These are phyloP conservation scores for Madoqua kirkii DNA, from an alignment of 2,113 vertebrate genomes.

Conservation along the genomic window DNA sequence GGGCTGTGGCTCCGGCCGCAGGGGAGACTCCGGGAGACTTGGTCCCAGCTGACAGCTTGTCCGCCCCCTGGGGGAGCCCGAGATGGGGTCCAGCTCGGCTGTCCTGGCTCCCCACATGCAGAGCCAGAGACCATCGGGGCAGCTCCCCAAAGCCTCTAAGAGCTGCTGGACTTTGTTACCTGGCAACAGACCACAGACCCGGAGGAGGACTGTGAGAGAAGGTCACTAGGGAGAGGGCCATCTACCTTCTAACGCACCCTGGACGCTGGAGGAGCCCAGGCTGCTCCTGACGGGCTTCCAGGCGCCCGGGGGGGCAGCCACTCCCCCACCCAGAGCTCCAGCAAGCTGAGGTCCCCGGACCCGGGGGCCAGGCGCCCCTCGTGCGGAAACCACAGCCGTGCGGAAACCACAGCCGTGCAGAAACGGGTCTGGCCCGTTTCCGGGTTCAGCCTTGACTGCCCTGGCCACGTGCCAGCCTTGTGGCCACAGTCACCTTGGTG, in stretches of 20 bases:
- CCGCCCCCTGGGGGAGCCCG: neutral
- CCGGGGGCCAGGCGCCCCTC: neutral
- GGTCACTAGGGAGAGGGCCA: no score
- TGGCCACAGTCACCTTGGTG: neutral
- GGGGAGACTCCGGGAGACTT: fast-evolving
- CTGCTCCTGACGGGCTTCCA: neutral
- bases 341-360: neutral
- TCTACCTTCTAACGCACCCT: fast-evolving
- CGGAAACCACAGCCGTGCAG: no score
- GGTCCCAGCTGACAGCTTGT: neutral
- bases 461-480: neutral
- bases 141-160: neutral
- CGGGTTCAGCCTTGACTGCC: fast-evolving
- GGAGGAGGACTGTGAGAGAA: neutral
- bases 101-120: no score
- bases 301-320: neutral
- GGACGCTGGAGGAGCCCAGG: fast-evolving
- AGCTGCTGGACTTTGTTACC: neutral
- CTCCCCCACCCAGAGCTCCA: neutral
- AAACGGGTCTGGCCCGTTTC: no score
- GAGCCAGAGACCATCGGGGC: fast-evolving
- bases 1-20: no score
- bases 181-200: neutral
- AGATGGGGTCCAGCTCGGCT: fast-evolving
- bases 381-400: neutral